These are phyloP conservation scores for Pomatorhinus ruficollis DNA, from an alignment of 2,113 vertebrate genomes.

Conservation along the genomic window DNA sequence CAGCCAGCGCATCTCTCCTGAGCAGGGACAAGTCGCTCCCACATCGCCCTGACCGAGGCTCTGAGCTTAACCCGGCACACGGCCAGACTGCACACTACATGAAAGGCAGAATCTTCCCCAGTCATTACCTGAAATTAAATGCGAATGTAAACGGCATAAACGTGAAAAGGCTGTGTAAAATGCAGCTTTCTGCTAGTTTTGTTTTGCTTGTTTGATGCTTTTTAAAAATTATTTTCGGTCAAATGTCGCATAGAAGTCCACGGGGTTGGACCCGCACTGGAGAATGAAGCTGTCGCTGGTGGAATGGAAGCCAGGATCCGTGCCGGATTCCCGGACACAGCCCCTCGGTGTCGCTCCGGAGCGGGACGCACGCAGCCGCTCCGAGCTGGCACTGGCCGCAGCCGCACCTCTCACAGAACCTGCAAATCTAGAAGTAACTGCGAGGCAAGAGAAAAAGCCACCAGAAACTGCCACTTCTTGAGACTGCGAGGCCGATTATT, in stretches of 20 bases:
- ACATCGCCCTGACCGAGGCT: neutral
- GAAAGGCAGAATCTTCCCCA: neutral
- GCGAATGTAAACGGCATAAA: neutral
- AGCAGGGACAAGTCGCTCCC: neutral
- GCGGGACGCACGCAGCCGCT: neutral
- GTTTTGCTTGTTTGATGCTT: no score
- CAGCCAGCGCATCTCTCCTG: neutral
- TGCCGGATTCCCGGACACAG: neutral
- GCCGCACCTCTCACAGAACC: neutral
- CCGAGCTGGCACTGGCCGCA: neutral
- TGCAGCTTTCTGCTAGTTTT: neutral
- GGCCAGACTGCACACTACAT: neutral
- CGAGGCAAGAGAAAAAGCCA: neutral
- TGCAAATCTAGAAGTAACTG: neutral
- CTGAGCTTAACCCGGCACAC: neutral
- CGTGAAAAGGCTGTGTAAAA: rapidly evolving
- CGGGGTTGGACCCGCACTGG: neutral
- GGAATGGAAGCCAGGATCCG: neutral
- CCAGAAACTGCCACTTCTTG: neutral
- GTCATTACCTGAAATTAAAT: neutral
- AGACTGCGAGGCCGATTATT: neutral
- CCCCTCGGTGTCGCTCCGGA: neutral
- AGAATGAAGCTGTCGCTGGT: neutral
- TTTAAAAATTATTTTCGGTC: neutral
- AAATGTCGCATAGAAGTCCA: neutral